Evolutionary conservation across 2,797 vertebrate species (phyloP), one percentile per base, ranked within the genome.

Genomic region (Falco columbarius): DNA sequence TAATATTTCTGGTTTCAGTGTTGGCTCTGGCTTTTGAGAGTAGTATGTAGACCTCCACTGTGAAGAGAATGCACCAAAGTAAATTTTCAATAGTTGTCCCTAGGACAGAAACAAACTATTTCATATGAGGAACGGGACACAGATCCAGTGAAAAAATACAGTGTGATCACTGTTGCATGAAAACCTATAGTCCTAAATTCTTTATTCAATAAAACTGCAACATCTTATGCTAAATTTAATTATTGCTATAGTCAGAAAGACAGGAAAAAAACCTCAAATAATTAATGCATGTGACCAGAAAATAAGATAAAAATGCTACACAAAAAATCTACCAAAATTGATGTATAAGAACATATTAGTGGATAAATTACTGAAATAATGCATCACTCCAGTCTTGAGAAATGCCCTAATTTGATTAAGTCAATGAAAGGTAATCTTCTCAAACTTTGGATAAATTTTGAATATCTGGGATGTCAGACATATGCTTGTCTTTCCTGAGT

Each of bases 261-360:
- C 1, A 44, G 19, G 23, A 22, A 65, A 74, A 44, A n/a, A 9
- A 0, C 0, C 3, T 42, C 23, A 32, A 62, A 36, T 49, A 44
- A 32, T 59, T 85, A 34, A 81, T 71, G 26, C 18, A 10, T 1
- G 0, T 68, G 19, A 65, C 4, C 12, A 83, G 29, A 81, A 74
- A 79, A 42, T 17, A 51, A 44, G 7, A 74, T 4, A 58, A 85
- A 85, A 85, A 56, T 12, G 1, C 3, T 55, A 29, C 7, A 54
- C 0, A 66, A 44, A 73, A 73, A 72, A 70, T 16, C 16, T 21
- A 63, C 4, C 8, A 38, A 56, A 92, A 82, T 8, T 47, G 18
- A 42, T 34, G 5, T 16, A n/a, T 55, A 6, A n/a, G 30, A 68
- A 30, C 13, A 30, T 16, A 55, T 49, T 29, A 63, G 23, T 24